Evolutionary conservation across 2,797 vertebrate genomes (phyloP), one percentile per base, ranked within the genome.

Genomic region (Vespertilio murinus): DNA sequence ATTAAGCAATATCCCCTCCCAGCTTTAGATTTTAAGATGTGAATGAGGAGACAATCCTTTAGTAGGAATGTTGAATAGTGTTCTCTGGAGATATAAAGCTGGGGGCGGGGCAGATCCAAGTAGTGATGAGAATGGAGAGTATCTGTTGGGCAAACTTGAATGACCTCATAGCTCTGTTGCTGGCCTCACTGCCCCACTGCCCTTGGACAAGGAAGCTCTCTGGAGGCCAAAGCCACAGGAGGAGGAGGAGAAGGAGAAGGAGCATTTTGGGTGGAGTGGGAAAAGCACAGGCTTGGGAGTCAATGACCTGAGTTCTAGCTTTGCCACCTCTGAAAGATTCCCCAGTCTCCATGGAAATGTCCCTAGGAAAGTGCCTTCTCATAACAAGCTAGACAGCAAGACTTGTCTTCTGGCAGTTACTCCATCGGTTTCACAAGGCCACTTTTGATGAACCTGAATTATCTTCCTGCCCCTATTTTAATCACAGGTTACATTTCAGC

Each of bases 1-100:
- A 80, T 64, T 45, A 65, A 84, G 30, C 52, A 35, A 28, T 30
- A 10, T 42, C 12, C 9, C 45, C 40, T 70, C 40, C 42, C 45
- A 23, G 38, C 49, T 64, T 56, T 78, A 71, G 45, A 20, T 69
- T 91, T 73, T 61, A 80, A 90, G 17, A 70, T 77, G 77, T 52
- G 85, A 59, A 20, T 56, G 23, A 90, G 38, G 52, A 74, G 33
- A 18, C 40, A 64, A 67, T 38, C 33, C 35, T 67, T 61, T 25
- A 18, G n/a, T 22, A 23, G 45, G 47, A 47, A 16, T 22, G 28
- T 25, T 16, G 40, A 69, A 25, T 4, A 9, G 40, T 49, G 38
- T 65, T 45, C 22, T 84, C 77, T 33, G 71, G 52, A 74, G 65
- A 70, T 7, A 20, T 7, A 3, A 64, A 28, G 22, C 4, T 30